Evolutionary conservation across 2,797 vertebrate species (phyloP).

Genomic region (Artibeus lituratus): DNA sequence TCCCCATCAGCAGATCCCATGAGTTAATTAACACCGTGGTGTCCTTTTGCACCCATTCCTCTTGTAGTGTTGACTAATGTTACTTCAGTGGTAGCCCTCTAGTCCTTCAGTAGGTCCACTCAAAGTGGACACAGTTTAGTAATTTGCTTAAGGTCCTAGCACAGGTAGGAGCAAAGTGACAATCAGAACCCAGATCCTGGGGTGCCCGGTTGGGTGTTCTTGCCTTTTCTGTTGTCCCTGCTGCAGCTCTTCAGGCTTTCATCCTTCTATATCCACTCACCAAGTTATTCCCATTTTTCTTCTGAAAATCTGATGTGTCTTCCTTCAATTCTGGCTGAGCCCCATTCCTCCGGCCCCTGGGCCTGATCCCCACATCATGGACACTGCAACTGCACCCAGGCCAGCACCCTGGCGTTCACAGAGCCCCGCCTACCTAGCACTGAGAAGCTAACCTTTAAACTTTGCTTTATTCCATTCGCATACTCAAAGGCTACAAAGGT

Average conservation of each 20-base stretch:
- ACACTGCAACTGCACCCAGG: too few species aligned
- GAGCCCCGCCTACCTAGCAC: fast-evolving
- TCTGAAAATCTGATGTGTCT: not conserved
- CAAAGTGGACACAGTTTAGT: too few species aligned
- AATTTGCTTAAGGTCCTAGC: not conserved
- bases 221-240: not conserved
- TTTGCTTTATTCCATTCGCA: not conserved
- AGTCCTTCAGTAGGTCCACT: not conserved
- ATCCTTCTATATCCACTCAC: not conserved
- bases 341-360: not conserved
- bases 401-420: not conserved
- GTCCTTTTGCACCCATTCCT: not conserved
- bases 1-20: not conserved
- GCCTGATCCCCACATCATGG: not conserved
- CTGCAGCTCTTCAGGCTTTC: not conserved
- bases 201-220: fast-evolving
- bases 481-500: not conserved
- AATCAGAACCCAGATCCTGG: not conserved
- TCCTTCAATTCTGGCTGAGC: not conserved
- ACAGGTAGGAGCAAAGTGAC: not conserved
- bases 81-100: not conserved
- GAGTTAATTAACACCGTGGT: not conserved
- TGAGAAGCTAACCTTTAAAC: not conserved
- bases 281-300: not conserved
- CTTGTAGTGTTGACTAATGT: fast-evolving